Evolutionary conservation across 1,140 invertebrate species (phyloP), one percentile per base, ranked within the genome.

Genomic region (Euglossa dilemma): DNA sequence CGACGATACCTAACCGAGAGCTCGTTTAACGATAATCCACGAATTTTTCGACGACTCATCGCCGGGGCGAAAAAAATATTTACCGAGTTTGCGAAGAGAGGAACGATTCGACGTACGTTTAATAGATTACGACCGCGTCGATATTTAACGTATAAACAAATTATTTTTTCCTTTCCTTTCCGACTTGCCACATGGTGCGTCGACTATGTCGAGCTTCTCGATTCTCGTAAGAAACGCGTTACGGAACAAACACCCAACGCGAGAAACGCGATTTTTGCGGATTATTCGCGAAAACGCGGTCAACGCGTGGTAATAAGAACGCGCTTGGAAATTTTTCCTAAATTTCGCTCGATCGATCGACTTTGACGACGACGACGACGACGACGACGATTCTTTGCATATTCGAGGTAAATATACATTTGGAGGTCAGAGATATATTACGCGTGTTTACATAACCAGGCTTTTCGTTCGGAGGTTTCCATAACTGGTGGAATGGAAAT

Each of bases 311-410:
- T 36, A 4, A 36, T 4, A n/a, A n/a, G n/a, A 4, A 36, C 36
- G 36, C 4, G 36, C 6, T 25, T 18, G 11, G 18, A 78, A 57
- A 69, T 78, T 69, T 47, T 11, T 28, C n/a, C 36, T 7, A 28
- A 54, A 78, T 69, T 78, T 69, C 43, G 69, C 47, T 69, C 57
- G n/a, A 56, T 54, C 36, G 20, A 23, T 70, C 70, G 70, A 80
- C 61, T 56, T 0, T 16, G 12, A n/a, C 16, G 7, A 20, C 43
- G 47, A 71, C 23, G 6, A 28, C 23, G 12, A n/a, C 23, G 12
- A n/a, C 16, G 7, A 20, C 43, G 47, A 71, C 23, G 6, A 28
- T 23, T 61, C 25, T 71, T 43, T 80, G 56, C 56, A n/a, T 36
- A 45, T 16, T 57, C n/a, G 6, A 50, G 2, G 43, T 77, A 77